Percentiles rank a stretch among this genome's conserved stretches.
These are phyloP conservation scores for Muricea muricata DNA, from an alignment of 92 coral and sea anemone species.

Conservation along the genomic window DNA sequence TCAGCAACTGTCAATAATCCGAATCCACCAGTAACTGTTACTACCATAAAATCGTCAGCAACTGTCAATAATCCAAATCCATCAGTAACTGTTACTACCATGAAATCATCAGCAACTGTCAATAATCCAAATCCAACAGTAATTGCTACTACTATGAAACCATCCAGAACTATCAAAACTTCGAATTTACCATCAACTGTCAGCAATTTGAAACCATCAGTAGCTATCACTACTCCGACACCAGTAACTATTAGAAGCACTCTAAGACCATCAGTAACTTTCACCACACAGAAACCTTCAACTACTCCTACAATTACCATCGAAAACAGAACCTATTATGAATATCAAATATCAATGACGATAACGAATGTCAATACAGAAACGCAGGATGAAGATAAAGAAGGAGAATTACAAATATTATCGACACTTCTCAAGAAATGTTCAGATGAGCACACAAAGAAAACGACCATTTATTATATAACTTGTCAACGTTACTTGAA, in stretches of 20 bases:
- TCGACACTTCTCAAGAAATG: background rate
- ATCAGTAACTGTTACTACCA: too few relatives aligned
- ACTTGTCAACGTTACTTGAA: background rate
- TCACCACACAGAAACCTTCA: background rate
- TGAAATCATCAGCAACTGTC: too few relatives aligned
- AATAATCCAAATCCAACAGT: too few relatives aligned
- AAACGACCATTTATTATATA: background rate
- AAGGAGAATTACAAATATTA: background rate
- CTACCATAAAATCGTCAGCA: too few relatives aligned
- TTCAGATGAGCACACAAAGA: background rate
- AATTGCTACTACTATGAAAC: too few relatives aligned
- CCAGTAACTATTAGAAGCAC: too few relatives aligned
- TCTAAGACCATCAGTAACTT: conserved; percentile 36
- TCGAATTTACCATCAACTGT: too few relatives aligned
- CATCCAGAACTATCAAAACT: conserved; percentile 4
- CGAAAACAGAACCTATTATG: background rate
- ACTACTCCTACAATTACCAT: background rate
- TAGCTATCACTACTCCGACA: conserved; percentile 25
- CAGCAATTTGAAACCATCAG: too few relatives aligned
- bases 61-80: too few relatives aligned
- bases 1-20: too few relatives aligned
- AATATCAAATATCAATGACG: background rate
- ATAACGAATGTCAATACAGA: background rate
- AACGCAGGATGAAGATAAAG: background rate
- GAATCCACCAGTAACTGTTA: too few relatives aligned